Base-by-base conservation (phyloP, 2,888 invertebrate species). In the Trichopoda pennipes region DNA sequence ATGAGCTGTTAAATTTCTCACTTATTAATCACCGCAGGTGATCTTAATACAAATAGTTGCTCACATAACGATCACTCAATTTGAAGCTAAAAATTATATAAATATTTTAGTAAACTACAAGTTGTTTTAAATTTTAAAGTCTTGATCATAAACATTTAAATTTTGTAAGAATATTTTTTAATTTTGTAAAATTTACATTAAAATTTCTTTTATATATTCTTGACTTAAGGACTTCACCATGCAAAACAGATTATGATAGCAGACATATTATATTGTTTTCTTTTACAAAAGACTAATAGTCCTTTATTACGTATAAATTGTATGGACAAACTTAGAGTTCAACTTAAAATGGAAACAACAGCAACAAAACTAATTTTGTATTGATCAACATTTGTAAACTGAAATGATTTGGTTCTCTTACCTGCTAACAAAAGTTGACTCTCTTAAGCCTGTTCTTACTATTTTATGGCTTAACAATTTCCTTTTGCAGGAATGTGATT, bases 161-260 rank as follows among this genome's bases (percentile, higher is more conserved):
- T 49, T 70, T 63, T 60, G 49, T 70, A 78, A 28, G 28, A 79
- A 76, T 84, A 77, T 73, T 83, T 56, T 72, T 69, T 38, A 70
- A 68, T 35, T 6, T 28, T 58, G 14, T 10, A 16, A 35, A 51
- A 19, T 49, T 19, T 53, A 23, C 38, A 47, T 49, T 64, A 21
- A 72, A 80, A 53, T 72, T 6, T 42, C 56, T 60, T 74, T 64
- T 84, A 86, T 86, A 86, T 86, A 89, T 87, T 90, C 90, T 89
- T 89, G 90, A 89, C 90, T 90, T 89, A 86, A 83, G 76, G 87
- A 87, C 86, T 87, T 85, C 84, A 84, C 72, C 82, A 55, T 28
- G 35, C 44, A 44, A 68, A 61, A 16, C n/a, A 38, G 38, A 38
- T 38, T 12, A 38, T 38, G 10, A 12, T 38, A 38, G 12, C 10